Percentiles rank a stretch among this genome's conserved stretches.
phyloP scores from a whole-genome alignment of 2,113 vertebrate genomes.

The Polypterus bichir region DNA sequence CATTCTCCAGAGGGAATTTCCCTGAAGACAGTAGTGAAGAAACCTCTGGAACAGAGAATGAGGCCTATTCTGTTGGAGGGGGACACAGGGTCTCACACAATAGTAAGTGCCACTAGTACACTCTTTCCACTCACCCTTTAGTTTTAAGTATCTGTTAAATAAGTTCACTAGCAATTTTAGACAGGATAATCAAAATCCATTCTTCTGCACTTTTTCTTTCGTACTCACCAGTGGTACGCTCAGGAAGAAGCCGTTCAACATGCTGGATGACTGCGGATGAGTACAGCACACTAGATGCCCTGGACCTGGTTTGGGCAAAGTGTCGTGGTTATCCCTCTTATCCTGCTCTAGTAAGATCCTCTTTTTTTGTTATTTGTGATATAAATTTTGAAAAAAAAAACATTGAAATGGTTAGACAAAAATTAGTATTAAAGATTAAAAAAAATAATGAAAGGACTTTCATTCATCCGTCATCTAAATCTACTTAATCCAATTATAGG shows the following conservation, averaged over 20 bases:
- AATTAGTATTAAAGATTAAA: no score
- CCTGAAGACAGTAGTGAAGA: conserved; percentile 96
- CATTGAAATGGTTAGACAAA: no score
- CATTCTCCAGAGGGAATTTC: conserved; percentile 85
- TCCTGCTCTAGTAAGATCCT: conserved; percentile 76
- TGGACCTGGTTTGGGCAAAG: conserved; percentile 97
- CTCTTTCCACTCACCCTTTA: not conserved
- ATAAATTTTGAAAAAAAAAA: no score
- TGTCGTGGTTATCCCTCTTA: conserved; percentile 96
- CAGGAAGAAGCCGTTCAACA: conserved; percentile 59
- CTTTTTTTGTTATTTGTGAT: no score
- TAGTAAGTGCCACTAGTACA: conserved; percentile 58
- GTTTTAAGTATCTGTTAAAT: not conserved
- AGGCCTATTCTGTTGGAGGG: conserved; percentile 85
- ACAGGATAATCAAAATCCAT: no score
- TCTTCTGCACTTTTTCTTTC: no score
- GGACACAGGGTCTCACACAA: conserved; percentile 72
- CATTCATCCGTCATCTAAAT: no score
- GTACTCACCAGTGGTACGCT: conserved; percentile 70
- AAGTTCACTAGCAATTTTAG: no score
- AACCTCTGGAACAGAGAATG: conserved; percentile 90
- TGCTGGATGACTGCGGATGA: conserved; percentile 90
- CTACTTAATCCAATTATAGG: no score
- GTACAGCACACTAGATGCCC: conserved; percentile 79
- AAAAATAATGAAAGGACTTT: no score